phyloP scores from a whole-genome alignment of 2,113 vertebrate species.

The Anseranas semipalmata region DNA sequence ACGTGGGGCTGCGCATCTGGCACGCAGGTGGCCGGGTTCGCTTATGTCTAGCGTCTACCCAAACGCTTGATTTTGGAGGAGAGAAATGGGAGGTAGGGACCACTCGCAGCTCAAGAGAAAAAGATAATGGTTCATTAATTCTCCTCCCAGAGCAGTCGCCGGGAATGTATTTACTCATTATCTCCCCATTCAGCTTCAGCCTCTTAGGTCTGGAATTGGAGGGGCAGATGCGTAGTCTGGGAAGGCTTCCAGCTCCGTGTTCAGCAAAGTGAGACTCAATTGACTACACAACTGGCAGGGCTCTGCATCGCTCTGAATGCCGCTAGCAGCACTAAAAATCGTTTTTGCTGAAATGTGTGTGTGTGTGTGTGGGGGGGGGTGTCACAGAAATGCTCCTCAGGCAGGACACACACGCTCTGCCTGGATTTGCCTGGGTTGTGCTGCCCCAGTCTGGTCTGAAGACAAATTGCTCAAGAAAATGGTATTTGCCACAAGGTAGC shows the following conservation, averaged over 20 bases:
- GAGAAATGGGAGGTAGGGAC: neutral
- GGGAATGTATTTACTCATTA: constrained; percentile 66
- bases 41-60: neutral
- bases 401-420: neutral
- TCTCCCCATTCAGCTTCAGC: constrained; percentile 55
- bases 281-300: constrained; percentile 26
- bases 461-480: neutral
- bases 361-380: neutral
- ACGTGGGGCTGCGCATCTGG: neutral
- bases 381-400: neutral
- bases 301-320: neutral
- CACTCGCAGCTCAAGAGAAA: neutral
- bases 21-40: neutral
- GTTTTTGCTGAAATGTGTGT: neutral
- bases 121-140: constrained; percentile 51
- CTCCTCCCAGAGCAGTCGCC: neutral
- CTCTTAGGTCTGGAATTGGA: constrained; percentile 58
- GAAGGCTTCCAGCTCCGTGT: constrained; percentile 54
- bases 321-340: neutral
- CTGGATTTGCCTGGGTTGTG: neutral
- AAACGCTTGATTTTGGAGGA: neutral
- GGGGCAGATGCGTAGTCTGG: constrained; percentile 58
- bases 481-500: neutral
- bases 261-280: constrained; percentile 48
- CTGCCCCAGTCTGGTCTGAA: constrained; percentile 34